Evolutionary conservation across 1,140 invertebrate species (phyloP).

Genomic region (Zaprionus kolodkinae): DNA sequence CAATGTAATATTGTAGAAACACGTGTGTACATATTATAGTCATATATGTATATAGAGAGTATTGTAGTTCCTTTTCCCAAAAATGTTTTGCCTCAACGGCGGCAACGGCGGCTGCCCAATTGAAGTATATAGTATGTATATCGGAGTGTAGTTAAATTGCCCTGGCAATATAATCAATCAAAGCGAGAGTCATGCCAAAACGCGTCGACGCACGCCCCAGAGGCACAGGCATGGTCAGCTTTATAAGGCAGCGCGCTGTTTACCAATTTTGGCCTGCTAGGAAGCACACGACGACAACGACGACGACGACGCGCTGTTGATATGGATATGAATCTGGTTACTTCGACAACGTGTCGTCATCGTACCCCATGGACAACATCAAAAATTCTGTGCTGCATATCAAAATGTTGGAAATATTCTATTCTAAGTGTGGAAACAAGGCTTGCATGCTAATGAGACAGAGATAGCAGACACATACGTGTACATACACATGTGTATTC

Average conservation of each 20-base stretch:
- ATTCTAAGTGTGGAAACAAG: constrained; percentile 51
- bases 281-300: constrained; percentile 67
- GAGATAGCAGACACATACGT: neutral
- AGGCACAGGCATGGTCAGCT: constrained; percentile 1
- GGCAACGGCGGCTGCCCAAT: neutral
- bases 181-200: constrained; percentile 25
- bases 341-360: constrained; percentile 27
- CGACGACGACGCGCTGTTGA: constrained; percentile 44
- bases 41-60: neutral
- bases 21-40: no score
- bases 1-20: no score
- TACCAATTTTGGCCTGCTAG: constrained; percentile 64
- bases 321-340: constrained; percentile 1
- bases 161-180: constrained; percentile 38
- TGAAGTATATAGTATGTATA: neutral
- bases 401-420: constrained; percentile 38
- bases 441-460: constrained; percentile 61
- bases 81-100: neutral
- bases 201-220: constrained; percentile 30
- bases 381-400: constrained; percentile 50
- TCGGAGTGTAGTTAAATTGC: constrained; percentile 1
- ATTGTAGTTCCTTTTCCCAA: neutral
- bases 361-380: constrained; percentile 36
- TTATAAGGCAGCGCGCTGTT: constrained; percentile 22
- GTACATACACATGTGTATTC: constrained; percentile 9